Percentiles rank a stretch among this genome's conserved stretches.
phyloP scores from a whole-genome alignment of 2,888 invertebrate genomes.

The Sericinus montela region DNA sequence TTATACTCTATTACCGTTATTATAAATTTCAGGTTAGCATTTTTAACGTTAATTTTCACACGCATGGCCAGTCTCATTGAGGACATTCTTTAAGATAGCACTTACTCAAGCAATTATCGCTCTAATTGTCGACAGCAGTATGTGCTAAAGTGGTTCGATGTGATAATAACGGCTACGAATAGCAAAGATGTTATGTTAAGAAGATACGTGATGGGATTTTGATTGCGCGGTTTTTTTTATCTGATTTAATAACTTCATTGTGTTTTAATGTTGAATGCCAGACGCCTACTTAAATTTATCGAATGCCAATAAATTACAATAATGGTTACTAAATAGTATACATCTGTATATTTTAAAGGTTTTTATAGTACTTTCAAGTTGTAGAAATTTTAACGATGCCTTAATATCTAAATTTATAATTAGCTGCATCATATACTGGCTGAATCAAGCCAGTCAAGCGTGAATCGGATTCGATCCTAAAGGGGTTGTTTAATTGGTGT shows the following conservation, averaged over 20 bases:
- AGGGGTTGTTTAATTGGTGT: too few relatives aligned
- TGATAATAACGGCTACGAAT: background rate
- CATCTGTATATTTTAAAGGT: background rate
- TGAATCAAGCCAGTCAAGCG: too few relatives aligned
- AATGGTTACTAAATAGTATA: background rate
- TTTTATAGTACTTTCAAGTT: background rate
- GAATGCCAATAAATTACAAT: slow-evolving; percentile 1
- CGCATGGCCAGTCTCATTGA: background rate
- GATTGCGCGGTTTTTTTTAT: slow-evolving; percentile 5
- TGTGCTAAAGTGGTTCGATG: slow-evolving; percentile 2
- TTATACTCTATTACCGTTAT: background rate
- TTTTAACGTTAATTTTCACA: background rate
- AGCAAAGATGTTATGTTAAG: background rate
- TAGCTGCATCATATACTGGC: too few relatives aligned
- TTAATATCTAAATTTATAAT: too few relatives aligned
- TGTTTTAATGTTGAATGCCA: slow-evolving; percentile 5
- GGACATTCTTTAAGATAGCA: background rate
- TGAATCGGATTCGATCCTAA: too few relatives aligned
- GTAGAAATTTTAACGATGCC: too few relatives aligned
- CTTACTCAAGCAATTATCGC: background rate
- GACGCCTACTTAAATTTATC: slow-evolving; percentile 1
- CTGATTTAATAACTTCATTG: slow-evolving; percentile 8
- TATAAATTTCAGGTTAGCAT: background rate
- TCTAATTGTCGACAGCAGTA: background rate
- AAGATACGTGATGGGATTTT: slow-evolving; percentile 6